These are phyloP conservation scores for Tortrix viridana DNA, from an alignment of 2,888 invertebrate genomes.

Conservation along the genomic window DNA sequence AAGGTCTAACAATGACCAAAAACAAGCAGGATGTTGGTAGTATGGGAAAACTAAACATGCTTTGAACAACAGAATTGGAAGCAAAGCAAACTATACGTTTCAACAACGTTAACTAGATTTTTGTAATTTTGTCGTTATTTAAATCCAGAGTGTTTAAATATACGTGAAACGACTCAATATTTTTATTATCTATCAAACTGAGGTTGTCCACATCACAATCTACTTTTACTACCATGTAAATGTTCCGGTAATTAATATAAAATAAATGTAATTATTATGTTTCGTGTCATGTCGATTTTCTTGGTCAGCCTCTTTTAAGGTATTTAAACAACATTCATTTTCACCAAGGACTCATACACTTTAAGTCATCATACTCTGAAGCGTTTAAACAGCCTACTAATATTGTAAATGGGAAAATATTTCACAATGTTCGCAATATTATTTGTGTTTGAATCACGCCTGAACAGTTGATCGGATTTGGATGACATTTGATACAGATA, in stretches of 20 bases:
- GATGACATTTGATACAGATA: too few species aligned
- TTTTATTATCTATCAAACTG: background rate
- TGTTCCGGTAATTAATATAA: background rate
- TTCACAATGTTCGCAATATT: too few species aligned
- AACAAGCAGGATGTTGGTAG: background rate
- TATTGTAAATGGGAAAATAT: too few species aligned
- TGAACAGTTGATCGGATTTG: too few species aligned
- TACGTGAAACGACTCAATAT: background rate
- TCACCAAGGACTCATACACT: background rate
- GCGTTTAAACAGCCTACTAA: too few species aligned
- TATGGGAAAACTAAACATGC: slow-evolving; percentile 15
- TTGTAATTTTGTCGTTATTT: background rate
- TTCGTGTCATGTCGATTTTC: slow-evolving; percentile 1
- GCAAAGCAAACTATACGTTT: slow-evolving; percentile 10
- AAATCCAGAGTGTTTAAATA: background rate
- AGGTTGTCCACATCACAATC: background rate
- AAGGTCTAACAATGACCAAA: background rate
- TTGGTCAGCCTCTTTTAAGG: slow-evolving; percentile 10
- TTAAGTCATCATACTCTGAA: too few species aligned
- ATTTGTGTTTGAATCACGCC: too few species aligned
- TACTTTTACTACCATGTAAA: background rate
- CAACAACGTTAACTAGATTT: slow-evolving; percentile 1
- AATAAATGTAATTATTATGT: background rate
- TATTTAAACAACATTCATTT: slow-evolving; percentile 16
- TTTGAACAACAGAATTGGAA: slow-evolving; percentile 9